Evolutionary conservation across 2,797 vertebrate species (phyloP), one percentile per base, ranked within the genome.

Genomic region (Acanthopagrus latus): DNA sequence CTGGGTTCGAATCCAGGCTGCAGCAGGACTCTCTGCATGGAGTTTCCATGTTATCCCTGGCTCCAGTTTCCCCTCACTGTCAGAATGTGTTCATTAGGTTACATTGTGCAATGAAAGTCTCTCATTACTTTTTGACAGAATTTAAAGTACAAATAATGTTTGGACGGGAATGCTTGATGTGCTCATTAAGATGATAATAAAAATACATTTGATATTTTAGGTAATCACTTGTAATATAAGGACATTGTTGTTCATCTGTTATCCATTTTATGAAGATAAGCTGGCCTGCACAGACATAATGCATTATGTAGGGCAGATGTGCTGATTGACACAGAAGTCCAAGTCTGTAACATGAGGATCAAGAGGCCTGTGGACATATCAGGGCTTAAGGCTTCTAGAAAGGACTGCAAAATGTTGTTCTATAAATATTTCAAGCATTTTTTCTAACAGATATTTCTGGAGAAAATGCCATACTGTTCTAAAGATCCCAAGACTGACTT

Each of bases 211-310:
- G 17, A 25, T 64, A 47, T 48, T 48, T 58, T 4, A 23, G 14
- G 38, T 29, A 64, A 66, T 51, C 79, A 66, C 7, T 60, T 23
- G 6, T 50, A 2, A 64, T 57, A 50, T 29, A 4, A 60, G 18
- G 13, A 27, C 38, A 12, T 41, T 4, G 38, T 44, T 17, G 60
- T n/a, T 48, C 20, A 63, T 51, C 29, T 59, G 7, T 41, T 29
- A 64, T 58, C 8, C 23, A 71, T 33, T 33, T 33, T 33, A 74
- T 3, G 10, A 13, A 44, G 20, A 43, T 17, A 18, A 13, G 21
- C 16, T 25, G 23, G 27, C 41, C 27, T 7, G 16, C 1, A 57
- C 11, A 65, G 4, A 65, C 33, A 29, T 43, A 41, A 1, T 56
- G 62, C 16, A 16, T 56, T 1, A 13, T 21, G 7, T 41, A 23